Percentiles rank a stretch among this genome's conserved stretches.
Conservation (phyloP, 2,113 vertebrate species). For the Parus major region DNA sequence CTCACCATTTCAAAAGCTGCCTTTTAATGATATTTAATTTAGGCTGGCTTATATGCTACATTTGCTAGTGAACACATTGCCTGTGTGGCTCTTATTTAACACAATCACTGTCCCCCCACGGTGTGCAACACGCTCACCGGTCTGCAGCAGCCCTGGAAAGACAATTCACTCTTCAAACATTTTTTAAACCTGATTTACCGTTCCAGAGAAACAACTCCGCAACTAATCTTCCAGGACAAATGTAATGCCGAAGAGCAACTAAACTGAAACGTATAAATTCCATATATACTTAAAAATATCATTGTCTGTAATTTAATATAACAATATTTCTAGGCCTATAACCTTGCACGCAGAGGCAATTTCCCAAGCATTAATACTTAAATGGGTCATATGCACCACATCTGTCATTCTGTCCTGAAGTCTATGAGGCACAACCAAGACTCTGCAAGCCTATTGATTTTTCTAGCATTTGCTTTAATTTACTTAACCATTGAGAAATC, state of each 20-base stretch:
- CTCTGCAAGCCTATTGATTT: conserved; percentile 87
- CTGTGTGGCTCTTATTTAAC: not conserved
- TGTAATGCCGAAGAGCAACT: conserved; percentile 59
- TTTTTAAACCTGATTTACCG: conserved; percentile 68
- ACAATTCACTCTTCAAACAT: conserved; percentile 42
- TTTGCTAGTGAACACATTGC: conserved; percentile 18
- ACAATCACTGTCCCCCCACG: not conserved
- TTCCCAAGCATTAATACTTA: conserved; percentile 85
- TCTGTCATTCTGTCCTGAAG: conserved; percentile 89
- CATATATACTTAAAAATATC: conserved; percentile 78
- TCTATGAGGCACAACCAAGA: conserved; percentile 89
- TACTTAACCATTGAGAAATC: conserved; percentile 89
- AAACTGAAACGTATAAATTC: conserved; percentile 79
- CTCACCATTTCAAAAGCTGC: not conserved
- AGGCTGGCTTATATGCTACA: not conserved
- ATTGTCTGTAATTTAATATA: conserved; percentile 81
- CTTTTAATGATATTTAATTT: conserved; percentile 61
- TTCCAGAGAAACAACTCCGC: conserved; percentile 47
- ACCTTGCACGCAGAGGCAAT: conserved; percentile 78
- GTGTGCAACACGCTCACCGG: not conserved
- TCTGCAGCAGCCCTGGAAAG: conserved; percentile 29
- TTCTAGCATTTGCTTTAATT: conserved; percentile 88
- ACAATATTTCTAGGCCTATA: conserved; percentile 80
- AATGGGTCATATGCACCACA: conserved; percentile 88
- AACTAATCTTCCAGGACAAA: conserved; percentile 76